Conservation (phyloP, 1,140 invertebrate species). For the Camponotus floridanus region DNA sequence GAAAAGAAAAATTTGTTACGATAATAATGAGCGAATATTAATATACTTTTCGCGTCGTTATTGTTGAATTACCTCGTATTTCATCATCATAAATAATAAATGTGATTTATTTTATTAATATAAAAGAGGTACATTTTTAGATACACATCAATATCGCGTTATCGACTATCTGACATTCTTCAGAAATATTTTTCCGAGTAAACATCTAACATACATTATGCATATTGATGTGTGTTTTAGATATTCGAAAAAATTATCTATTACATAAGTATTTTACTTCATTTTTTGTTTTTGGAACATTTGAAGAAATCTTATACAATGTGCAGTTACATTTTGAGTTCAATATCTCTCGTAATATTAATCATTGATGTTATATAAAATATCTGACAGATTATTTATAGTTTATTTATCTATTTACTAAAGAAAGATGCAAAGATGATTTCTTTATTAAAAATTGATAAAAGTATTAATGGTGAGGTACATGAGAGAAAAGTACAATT, state of each 20-base stretch:
- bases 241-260: slow-evolving; percentile 23
- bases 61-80: neutral
- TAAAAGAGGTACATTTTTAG: neutral
- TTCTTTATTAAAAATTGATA: slow-evolving; percentile 23
- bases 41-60: slow-evolving; percentile 19
- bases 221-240: slow-evolving; percentile 37
- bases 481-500: slow-evolving; percentile 12
- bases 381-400: slow-evolving; percentile 15
- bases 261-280: slow-evolving; percentile 17
- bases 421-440: neutral
- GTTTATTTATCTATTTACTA: neutral
- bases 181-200: slow-evolving; percentile 29
- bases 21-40: slow-evolving; percentile 9
- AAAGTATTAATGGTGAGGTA: slow-evolving; percentile 9
- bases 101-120: slow-evolving; percentile 48
- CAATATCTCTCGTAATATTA: slow-evolving; percentile 2
- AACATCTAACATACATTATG: slow-evolving; percentile 26
- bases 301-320: neutral
- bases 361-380: slow-evolving; percentile 17
- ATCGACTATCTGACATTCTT: slow-evolving; percentile 48
- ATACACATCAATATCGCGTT: neutral
- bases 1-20: slow-evolving; percentile 4
- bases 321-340: neutral
- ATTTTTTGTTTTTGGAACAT: slow-evolving; percentile 10
- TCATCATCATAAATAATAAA: slow-evolving; percentile 17